Conservation (phyloP, 35 echinoderm and acorn worm species). For the Holothuria glaberrima region DNA sequence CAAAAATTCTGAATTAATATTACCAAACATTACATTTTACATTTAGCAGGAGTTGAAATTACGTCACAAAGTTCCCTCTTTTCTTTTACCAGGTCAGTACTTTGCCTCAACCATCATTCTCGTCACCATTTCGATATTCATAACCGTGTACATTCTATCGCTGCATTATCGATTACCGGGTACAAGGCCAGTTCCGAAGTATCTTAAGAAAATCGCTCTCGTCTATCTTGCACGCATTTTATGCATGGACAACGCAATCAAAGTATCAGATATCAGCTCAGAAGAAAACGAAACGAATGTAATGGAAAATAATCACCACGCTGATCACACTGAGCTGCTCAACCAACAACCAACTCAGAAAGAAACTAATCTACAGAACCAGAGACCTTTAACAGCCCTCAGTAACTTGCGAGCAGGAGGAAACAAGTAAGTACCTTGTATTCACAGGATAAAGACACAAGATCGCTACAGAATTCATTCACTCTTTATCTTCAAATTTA, state of each 20-base stretch:
- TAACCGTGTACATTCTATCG: conserved; percentile 82
- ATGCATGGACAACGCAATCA: conserved; percentile 43
- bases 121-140: conserved; percentile 71
- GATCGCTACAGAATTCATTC: no score
- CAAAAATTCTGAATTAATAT: no score
- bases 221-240: conserved; percentile 64
- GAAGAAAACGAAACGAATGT: neutral
- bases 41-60: neutral
- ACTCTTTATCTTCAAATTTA: no score
- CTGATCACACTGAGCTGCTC: conserved; percentile 13
- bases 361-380: neutral
- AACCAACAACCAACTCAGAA: conserved; percentile 26
- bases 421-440: neutral
- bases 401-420: neutral
- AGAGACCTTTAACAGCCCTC: neutral
- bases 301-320: conserved; percentile 38
- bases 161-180: conserved; percentile 85
- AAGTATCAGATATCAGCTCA: neutral
- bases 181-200: conserved; percentile 64
- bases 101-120: conserved; percentile 76
- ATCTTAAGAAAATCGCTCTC: conserved; percentile 62
- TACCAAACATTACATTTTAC: no score
- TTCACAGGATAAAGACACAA: no score
- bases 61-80: conserved; percentile 16
- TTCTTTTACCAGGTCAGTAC: conserved; percentile 76